These are phyloP conservation scores for Dendrocopos noguchii DNA, from an alignment of 2,113 vertebrate species.

Conservation along the genomic window DNA sequence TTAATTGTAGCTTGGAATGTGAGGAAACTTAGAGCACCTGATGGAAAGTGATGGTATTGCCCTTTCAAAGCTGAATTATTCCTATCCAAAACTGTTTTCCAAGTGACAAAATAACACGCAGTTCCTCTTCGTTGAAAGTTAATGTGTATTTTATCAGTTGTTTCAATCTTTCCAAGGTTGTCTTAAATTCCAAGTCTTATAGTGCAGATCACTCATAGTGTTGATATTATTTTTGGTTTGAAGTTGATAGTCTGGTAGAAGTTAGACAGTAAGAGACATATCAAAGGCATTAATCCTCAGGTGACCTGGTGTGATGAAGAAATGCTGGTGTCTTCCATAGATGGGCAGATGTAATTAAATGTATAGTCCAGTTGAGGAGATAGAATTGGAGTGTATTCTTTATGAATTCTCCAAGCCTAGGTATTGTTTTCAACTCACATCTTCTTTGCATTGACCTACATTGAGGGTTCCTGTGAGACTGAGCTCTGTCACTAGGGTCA, in stretches of 20 bases:
- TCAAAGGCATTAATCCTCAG: neutral
- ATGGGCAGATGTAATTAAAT: neutral
- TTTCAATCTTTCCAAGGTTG: neutral
- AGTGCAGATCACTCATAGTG: neutral
- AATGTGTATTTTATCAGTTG: neutral
- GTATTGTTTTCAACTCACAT: neutral
- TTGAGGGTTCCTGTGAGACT: neutral
- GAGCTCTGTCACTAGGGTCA: neutral
- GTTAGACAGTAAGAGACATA: neutral
- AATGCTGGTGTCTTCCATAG: neutral
- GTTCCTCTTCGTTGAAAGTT: neutral
- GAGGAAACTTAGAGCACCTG: neutral
- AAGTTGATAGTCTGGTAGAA: neutral
- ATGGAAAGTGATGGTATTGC: neutral
- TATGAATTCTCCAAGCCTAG: neutral
- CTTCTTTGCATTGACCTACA: neutral
- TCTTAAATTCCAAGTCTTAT: neutral
- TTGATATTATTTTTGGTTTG: neutral
- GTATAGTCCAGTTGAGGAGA: neutral
- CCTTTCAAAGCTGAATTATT: neutral
- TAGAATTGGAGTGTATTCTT: neutral
- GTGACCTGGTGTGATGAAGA: neutral
- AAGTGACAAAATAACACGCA: neutral
- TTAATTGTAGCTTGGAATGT: constrained; percentile 4
- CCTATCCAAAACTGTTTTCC: neutral